These are phyloP conservation scores for Endomychus coccineus DNA, from an alignment of 2,888 invertebrate genomes.

Conservation along the genomic window DNA sequence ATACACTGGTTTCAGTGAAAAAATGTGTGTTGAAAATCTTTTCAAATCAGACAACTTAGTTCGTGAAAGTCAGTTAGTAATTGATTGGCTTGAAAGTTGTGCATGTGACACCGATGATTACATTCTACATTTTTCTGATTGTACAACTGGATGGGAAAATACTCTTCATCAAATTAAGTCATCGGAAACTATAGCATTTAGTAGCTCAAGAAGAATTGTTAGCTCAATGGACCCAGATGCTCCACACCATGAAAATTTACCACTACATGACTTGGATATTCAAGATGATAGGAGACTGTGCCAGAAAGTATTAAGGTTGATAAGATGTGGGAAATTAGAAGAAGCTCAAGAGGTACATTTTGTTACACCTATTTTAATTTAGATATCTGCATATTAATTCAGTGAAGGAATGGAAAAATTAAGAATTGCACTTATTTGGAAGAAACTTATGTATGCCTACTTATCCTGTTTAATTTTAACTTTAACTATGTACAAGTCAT, in stretches of 20 bases:
- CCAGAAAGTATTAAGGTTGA: slow-evolving; percentile 61
- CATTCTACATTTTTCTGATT: slow-evolving; percentile 70
- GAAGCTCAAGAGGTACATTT: slow-evolving; percentile 82
- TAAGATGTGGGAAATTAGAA: slow-evolving; percentile 79
- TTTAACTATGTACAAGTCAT: not conserved
- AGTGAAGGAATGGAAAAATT: no score
- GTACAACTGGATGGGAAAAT: slow-evolving; percentile 84
- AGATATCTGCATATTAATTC: no score
- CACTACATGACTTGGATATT: slow-evolving; percentile 77
- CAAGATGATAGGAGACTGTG: slow-evolving; percentile 65
- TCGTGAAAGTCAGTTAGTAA: slow-evolving; percentile 71
- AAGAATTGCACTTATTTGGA: not conserved
- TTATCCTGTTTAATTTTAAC: not conserved
- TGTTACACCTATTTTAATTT: slow-evolving; percentile 28
- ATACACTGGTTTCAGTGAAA: slow-evolving; percentile 50
- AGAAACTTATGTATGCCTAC: slow-evolving; percentile 1
- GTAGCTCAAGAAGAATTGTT: slow-evolving; percentile 53
- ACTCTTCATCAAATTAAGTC: slow-evolving; percentile 68
- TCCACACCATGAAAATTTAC: slow-evolving; percentile 66
- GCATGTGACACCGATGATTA: slow-evolving; percentile 51
- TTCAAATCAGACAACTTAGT: slow-evolving; percentile 50
- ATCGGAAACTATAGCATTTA: slow-evolving; percentile 51
- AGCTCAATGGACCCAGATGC: slow-evolving; percentile 85
- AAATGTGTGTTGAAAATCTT: slow-evolving; percentile 50
- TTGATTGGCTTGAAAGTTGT: slow-evolving; percentile 88